A percentile compares a stretch with the other conserved stretches of the same genome.
Evolutionary conservation across 2,113 vertebrate species (phyloP).

Genomic region (Spea bombifrons): DNA sequence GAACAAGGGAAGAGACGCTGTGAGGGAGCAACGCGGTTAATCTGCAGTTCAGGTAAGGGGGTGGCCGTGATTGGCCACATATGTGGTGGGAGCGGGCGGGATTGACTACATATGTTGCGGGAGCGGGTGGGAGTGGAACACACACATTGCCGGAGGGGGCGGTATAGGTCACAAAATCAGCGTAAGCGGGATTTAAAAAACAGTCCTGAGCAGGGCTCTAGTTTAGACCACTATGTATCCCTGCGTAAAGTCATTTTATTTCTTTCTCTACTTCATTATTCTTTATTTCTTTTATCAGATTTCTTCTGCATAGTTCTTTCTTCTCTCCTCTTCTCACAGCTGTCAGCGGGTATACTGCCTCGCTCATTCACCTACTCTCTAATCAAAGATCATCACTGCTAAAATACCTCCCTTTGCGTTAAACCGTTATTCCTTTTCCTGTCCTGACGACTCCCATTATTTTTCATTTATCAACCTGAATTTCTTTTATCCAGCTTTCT

Average conservation of each 20-base stretch:
- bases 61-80: too few species aligned
- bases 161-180: too few species aligned
- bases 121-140: too few species aligned
- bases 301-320: background rate
- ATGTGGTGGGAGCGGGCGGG: too few species aligned
- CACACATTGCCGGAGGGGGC: too few species aligned
- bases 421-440: background rate
- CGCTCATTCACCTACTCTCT: constrained; percentile 13
- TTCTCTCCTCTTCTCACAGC: constrained; percentile 21
- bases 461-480: background rate
- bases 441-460: background rate
- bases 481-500: constrained; percentile 5
- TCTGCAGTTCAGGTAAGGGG: too few species aligned
- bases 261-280: background rate
- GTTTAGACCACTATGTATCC: too few species aligned
- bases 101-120: too few species aligned
- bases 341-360: constrained; percentile 18
- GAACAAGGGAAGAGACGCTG: too few species aligned
- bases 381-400: constrained; percentile 21
- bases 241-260: background rate
- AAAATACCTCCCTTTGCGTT: constrained; percentile 12
- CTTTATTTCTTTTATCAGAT: background rate
- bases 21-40: too few species aligned
- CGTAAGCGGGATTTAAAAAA: too few species aligned
- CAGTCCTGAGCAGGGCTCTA: too few species aligned